Percentiles rank a stretch among this genome's conserved stretches.
Evolutionary conservation across 2,888 invertebrate species (phyloP).

Genomic region (Caenorhabditis afra): DNA sequence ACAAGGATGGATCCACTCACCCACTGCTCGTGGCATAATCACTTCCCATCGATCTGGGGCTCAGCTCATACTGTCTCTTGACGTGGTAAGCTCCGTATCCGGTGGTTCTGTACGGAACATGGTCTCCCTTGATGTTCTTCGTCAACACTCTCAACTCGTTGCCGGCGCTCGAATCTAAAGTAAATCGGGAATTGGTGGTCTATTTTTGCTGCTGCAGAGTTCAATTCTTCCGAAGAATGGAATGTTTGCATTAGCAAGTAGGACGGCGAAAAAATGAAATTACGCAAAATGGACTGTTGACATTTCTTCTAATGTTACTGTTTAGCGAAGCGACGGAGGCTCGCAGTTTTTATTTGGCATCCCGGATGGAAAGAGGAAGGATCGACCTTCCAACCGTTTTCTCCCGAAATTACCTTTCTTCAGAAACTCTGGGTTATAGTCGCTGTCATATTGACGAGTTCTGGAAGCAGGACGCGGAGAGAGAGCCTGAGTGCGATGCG

Average conservation of each 20-base stretch:
- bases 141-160: slow-evolving; percentile 61
- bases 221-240: slow-evolving; percentile 3
- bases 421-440: slow-evolving; percentile 61
- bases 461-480: slow-evolving; percentile 68
- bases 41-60: slow-evolving; percentile 69
- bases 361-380: background rate
- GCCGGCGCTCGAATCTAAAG: slow-evolving; percentile 30
- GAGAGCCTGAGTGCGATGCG: slow-evolving; percentile 71
- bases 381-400: too few species aligned
- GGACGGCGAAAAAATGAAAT: background rate
- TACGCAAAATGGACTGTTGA: slow-evolving; percentile 56
- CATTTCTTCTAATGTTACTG: slow-evolving; percentile 62
- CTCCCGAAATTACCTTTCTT: slow-evolving; percentile 48
- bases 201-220: slow-evolving; percentile 34
- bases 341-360: slow-evolving; percentile 9
- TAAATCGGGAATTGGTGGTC: slow-evolving; percentile 8
- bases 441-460: slow-evolving; percentile 64
- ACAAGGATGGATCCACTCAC: too few species aligned
- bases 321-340: slow-evolving; percentile 35
- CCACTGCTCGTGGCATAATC: slow-evolving; percentile 63
- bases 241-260: slow-evolving; percentile 42
- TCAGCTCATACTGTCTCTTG: slow-evolving; percentile 69
- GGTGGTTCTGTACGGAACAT: slow-evolving; percentile 63
- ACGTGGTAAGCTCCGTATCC: slow-evolving; percentile 67
- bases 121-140: slow-evolving; percentile 52